Evolutionary conservation across 2,888 invertebrate species (phyloP).

Genomic region (Invenusta paracnida): DNA sequence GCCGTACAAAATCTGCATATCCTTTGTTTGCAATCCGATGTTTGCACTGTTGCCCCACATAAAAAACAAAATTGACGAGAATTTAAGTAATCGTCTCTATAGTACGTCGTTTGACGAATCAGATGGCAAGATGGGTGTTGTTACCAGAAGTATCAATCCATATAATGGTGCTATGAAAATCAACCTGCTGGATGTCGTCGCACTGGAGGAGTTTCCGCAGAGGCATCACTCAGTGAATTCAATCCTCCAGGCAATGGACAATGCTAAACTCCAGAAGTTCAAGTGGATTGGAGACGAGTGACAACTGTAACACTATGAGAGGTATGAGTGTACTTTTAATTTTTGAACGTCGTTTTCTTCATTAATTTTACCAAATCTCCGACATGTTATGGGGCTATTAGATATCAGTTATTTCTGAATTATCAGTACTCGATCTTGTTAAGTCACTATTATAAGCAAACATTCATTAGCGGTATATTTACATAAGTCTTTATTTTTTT

Average conservation of each 20-base stretch:
- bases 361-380: background rate
- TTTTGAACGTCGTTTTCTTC: background rate
- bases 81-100: background rate
- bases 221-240: background rate
- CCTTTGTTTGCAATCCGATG: too few relatives aligned
- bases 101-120: background rate
- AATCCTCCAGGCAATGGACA: background rate
- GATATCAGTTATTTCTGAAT: background rate
- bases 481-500: background rate
- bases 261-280: background rate
- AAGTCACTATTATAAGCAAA: background rate
- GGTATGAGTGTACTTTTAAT: background rate
- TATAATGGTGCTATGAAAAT: background rate
- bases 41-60: background rate
- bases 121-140: background rate
- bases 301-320: background rate
- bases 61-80: background rate
- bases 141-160: background rate
- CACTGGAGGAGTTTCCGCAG: background rate
- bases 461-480: background rate
- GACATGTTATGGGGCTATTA: background rate
- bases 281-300: slow-evolving; percentile 6
- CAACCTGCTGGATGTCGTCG: background rate
- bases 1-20: slow-evolving; percentile 19
- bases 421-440: too few relatives aligned